Evolutionary conservation across 2,797 vertebrate genomes (phyloP).

Genomic region (Oreochromis mossambicus): DNA sequence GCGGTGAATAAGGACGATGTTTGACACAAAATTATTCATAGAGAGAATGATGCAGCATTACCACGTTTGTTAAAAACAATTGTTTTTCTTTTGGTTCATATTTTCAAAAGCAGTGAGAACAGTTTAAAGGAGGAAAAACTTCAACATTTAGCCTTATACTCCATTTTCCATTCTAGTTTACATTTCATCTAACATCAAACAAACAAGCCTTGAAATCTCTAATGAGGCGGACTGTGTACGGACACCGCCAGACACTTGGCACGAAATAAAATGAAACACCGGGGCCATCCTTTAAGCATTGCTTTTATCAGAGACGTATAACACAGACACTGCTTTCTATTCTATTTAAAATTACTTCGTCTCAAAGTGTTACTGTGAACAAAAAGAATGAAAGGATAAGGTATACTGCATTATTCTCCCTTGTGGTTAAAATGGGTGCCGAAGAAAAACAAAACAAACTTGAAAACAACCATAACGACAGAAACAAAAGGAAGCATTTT

Average conservation of each 20-base stretch:
- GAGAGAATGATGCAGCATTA: conserved; percentile 65
- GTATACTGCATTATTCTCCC: conserved; percentile 68
- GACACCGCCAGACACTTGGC: conserved; percentile 24
- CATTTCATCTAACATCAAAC: conserved; percentile 2
- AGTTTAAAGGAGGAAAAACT: background rate
- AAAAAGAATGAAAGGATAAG: conserved; percentile 17
- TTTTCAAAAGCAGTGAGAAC: background rate
- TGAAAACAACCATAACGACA: conserved; percentile 25
- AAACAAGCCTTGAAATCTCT: conserved; percentile 26
- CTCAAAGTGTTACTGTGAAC: conserved; percentile 6
- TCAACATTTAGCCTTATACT: conserved; percentile 1
- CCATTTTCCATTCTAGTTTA: conserved; percentile 19
- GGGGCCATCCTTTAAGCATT: conserved; percentile 20
- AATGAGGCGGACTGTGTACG: background rate
- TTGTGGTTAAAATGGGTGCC: conserved; percentile 14
- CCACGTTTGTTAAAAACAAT: background rate
- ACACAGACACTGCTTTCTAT: conserved; percentile 27
- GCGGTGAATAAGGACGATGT: background rate
- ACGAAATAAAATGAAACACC: conserved; percentile 27
- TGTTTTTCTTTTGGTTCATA: background rate
- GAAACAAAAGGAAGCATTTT: conserved; percentile 53
- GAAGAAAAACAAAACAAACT: background rate
- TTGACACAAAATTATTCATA: background rate
- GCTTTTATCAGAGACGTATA: conserved; percentile 36
- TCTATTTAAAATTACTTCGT: conserved; percentile 35